These are phyloP conservation scores for Psilopogon haemacephalus DNA, from an alignment of 2,113 vertebrate genomes.

Conservation along the genomic window DNA sequence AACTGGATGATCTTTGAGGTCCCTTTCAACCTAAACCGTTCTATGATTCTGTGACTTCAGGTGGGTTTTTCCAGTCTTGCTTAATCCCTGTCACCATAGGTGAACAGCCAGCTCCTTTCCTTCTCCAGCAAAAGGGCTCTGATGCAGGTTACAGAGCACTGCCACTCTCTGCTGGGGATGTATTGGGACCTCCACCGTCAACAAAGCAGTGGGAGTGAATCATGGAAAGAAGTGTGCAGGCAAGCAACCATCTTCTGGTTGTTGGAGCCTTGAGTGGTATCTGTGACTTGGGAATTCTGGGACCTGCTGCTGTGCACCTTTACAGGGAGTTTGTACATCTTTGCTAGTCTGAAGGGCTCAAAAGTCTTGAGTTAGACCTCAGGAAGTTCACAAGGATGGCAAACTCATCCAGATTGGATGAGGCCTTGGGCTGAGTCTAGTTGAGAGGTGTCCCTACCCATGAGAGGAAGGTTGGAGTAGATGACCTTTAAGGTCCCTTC, in stretches of 20 bases:
- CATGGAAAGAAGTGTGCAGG: background rate
- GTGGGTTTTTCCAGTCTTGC: background rate
- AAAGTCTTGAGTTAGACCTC: background rate
- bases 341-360: background rate
- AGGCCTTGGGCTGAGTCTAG: too few relatives aligned
- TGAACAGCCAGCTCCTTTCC: background rate
- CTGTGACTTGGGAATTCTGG: background rate
- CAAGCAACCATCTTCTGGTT: background rate
- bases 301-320: background rate
- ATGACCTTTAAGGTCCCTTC: too few relatives aligned
- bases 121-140: background rate
- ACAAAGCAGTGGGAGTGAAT: background rate
- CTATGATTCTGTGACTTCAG: too few relatives aligned
- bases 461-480: too few relatives aligned
- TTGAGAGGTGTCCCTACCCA: too few relatives aligned
- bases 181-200: background rate
- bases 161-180: background rate
- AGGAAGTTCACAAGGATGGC: background rate
- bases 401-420: too few relatives aligned
- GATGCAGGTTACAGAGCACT: background rate
- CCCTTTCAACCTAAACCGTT: too few relatives aligned
- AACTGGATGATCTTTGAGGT: too few relatives aligned
- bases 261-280: fast-evolving
- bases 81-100: background rate
- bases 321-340: background rate